Percentiles rank a stretch among this genome's conserved stretches.
Conservation (phyloP, 2,797 vertebrate genomes). For the Argentina silus region DNA sequence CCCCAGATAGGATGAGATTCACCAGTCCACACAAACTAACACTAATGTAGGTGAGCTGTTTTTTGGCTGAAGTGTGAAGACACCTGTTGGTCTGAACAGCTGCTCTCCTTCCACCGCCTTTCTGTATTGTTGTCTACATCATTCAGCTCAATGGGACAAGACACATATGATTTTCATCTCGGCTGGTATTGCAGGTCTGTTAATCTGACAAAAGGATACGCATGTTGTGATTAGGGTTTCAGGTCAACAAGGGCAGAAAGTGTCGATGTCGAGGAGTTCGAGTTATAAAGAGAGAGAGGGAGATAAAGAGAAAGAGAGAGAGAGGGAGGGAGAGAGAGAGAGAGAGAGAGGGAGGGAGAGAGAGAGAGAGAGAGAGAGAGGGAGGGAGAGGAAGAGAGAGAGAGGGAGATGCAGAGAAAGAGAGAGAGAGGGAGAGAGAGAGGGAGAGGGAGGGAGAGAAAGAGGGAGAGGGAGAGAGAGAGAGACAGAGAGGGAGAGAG, state of each 20-base stretch:
- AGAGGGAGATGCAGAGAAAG: no score
- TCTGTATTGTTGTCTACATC: no score
- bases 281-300: neutral
- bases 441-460: neutral
- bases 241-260: no score
- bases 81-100: conserved; percentile 5
- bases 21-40: neutral
- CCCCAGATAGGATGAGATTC: neutral
- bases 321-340: neutral
- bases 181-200: no score
- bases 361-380: neutral
- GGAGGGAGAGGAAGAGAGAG: no score
- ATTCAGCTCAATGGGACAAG: no score
- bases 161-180: no score
- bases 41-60: no score
- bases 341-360: neutral
- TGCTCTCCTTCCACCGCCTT: neutral
- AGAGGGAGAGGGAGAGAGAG: neutral
- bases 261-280: no score
- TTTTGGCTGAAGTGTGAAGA: neutral
- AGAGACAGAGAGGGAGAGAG: neutral
- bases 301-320: neutral
- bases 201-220: no score
- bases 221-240: no score
- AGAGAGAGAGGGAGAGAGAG: neutral